A percentile compares a stretch with the other conserved stretches of the same genome.
Evolutionary conservation across 2,113 vertebrate genomes (phyloP).

Genomic region (Rhynchomys soricoides): DNA sequence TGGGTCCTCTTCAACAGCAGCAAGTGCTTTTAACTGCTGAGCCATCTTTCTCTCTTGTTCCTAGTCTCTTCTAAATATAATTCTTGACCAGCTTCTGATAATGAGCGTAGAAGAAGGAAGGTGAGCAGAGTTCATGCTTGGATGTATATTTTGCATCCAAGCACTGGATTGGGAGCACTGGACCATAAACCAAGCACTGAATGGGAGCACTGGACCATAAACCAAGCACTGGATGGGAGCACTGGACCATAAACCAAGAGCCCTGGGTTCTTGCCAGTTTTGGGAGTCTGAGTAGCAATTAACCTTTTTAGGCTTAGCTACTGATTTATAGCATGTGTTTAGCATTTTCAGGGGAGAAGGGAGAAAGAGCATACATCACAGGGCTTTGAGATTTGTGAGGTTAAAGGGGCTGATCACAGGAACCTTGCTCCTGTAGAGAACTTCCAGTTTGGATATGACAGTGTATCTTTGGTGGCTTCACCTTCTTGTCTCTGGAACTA

Average conservation of each 20-base stretch:
- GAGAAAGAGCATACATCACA: neutral
- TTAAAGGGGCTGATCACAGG: neutral
- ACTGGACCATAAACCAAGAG: neutral
- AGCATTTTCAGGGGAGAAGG: neutral
- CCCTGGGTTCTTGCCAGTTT: neutral
- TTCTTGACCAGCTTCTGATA: conserved; percentile 6
- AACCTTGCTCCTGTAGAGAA: neutral
- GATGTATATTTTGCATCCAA: neutral
- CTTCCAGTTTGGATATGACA: neutral
- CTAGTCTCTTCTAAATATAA: neutral
- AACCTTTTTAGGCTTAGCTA: neutral
- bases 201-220: neutral
- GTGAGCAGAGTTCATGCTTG: neutral
- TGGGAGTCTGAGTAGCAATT: neutral
- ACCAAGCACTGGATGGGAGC: neutral
- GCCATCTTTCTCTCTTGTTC: neutral
- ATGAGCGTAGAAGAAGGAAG: neutral
- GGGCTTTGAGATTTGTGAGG: neutral
- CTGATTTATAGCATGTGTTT: neutral
- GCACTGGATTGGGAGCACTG: neutral
- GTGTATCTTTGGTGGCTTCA: neutral
- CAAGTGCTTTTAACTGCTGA: neutral
- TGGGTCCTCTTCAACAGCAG: neutral
- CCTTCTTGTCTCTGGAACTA: conserved; percentile 31
- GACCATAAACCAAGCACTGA: neutral